Evolutionary conservation across 2,888 invertebrate genomes (phyloP), one percentile per base, ranked within the genome.

Genomic region (Noctua pronuba): DNA sequence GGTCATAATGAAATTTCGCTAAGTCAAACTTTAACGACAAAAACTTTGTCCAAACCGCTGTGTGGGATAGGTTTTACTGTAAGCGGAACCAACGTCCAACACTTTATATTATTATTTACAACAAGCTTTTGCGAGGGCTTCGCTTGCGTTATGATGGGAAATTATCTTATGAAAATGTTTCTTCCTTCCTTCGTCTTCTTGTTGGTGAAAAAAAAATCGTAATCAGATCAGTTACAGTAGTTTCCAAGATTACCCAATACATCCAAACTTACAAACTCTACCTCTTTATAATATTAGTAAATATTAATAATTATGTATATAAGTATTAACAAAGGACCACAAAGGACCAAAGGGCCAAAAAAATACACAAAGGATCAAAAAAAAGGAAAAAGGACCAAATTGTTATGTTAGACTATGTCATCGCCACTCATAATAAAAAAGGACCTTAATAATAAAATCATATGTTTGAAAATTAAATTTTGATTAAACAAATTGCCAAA

Each of bases 11-110:
- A 65, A 60, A 80, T 62, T 73, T 74, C 38, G 28, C 55, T 49
- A 44, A 52, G 58, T 35, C 13, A 62, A 71, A 64, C 24, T 79
- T 79, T 79, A 80, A 58, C 10, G 52, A 84, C 81, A 84, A 84
- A 81, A 81, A 84, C 46, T 64, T 79, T 64, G 28, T 46, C 21
- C 24, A 64, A 64, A 35, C 72, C 35, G 49, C 31, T 41, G n/a
- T 18, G 18, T 18, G 18, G 7, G 21, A 18, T n/a, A 0, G 18
- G 66, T n/a, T 28, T 18, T 21, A 71, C 62, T 28, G 72, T 16
- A 58, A 35, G 67, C 55, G 28, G 77, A 38, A 18, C 31, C 2
- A 60, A 18, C 8, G n/a, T n/a, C n/a, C n/a, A n/a, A n/a, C n/a
- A 31, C 28, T 1, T 41, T 58, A 58, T 6, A 31, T 55, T 13